phyloP scores from a whole-genome alignment of 64 coral and sea anemone species.

The Porites australiensis region DNA sequence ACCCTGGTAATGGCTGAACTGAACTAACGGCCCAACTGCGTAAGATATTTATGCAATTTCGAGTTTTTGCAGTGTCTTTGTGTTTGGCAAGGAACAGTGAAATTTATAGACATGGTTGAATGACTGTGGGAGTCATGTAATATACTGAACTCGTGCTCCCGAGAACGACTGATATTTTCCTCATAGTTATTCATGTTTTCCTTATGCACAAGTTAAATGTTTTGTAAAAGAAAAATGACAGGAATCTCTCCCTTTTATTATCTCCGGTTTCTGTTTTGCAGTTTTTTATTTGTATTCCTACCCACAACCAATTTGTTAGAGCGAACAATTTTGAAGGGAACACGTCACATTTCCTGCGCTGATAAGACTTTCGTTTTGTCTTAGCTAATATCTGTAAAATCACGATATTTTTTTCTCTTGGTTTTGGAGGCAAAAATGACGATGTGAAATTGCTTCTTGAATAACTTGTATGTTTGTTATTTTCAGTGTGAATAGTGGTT shows the following conservation, averaged over 20 bases:
- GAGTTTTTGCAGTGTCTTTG: neutral
- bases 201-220: neutral
- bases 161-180: neutral
- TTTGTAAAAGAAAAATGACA: neutral
- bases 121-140: neutral
- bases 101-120: constrained; percentile 21
- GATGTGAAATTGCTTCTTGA: neutral
- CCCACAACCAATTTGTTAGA: neutral
- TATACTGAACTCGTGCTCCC: neutral
- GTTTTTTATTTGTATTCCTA: neutral
- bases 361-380: neutral
- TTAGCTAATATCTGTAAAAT: neutral
- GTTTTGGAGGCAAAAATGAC: neutral
- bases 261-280: neutral
- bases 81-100: neutral
- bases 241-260: constrained; percentile 13
- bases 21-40: constrained; percentile 4
- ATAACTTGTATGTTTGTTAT: neutral
- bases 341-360: neutral
- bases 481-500: neutral
- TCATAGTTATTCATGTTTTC: neutral
- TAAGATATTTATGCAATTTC: neutral
- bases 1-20: neutral
- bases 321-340: neutral
- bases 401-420: neutral